phyloP scores from a whole-genome alignment of 2,888 invertebrate species.

The Meghimatium bilineatum region DNA sequence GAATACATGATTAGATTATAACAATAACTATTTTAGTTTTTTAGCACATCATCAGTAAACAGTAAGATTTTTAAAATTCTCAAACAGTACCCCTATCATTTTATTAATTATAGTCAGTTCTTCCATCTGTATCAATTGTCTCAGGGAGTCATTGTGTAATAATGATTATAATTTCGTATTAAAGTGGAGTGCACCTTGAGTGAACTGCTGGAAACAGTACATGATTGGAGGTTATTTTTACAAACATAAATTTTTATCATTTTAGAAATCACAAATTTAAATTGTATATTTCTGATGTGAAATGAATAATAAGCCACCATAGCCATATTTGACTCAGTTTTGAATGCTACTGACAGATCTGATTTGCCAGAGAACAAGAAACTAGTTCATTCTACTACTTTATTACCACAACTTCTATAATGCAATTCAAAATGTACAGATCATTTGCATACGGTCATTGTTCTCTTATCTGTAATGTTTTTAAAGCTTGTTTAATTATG shows the following conservation, averaged over 20 bases:
- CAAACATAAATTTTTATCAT: background rate
- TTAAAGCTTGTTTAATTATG: no score
- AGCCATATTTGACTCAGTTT: background rate
- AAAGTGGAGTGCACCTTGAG: background rate
- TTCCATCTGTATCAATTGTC: conserved; percentile 10
- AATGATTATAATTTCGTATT: background rate
- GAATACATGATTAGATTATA: background rate
- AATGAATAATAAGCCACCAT: background rate
- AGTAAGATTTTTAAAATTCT: background rate
- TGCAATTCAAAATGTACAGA: no score
- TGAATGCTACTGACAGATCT: background rate
- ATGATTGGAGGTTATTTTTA: no score
- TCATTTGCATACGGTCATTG: no score
- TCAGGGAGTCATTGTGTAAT: conserved; percentile 17
- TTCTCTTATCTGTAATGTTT: no score
- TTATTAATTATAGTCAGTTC: background rate
- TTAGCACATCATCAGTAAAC: background rate
- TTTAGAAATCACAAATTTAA: background rate
- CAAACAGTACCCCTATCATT: background rate
- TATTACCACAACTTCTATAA: background rate
- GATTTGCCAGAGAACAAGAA: background rate
- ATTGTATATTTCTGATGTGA: background rate
- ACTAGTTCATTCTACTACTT: background rate
- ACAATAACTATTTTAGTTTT: background rate
- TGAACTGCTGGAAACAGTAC: no score